Conservation (phyloP, 1,140 invertebrate genomes). For the Trichomalopsis sarcophagae region DNA sequence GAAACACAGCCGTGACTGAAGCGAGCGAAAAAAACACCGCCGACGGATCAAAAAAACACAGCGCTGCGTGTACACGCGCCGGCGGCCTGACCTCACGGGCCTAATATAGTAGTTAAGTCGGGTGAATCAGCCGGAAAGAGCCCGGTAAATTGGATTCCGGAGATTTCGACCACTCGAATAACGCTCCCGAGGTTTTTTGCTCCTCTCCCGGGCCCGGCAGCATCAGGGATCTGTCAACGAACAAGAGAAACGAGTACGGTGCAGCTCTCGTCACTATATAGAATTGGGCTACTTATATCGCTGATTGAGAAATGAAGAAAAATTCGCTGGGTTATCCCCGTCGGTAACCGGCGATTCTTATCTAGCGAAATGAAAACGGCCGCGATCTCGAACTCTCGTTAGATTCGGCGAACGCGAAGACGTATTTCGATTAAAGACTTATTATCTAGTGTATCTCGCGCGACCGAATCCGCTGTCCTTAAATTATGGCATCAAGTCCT, state of each 20-base stretch:
- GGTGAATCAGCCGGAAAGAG: slow-evolving; percentile 31
- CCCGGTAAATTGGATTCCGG: not conserved
- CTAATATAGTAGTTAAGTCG: slow-evolving; percentile 21
- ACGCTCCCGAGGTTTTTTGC: not conserved
- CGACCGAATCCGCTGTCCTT: not conserved
- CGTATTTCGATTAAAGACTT: not conserved
- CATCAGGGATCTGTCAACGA: not conserved
- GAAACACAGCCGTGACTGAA: not conserved
- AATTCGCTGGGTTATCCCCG: too few relatives aligned
- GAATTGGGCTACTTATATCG: too few relatives aligned
- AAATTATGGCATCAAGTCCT: not conserved
- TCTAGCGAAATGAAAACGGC: too few relatives aligned
- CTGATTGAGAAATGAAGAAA: too few relatives aligned
- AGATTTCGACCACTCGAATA: not conserved
- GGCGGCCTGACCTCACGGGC: not conserved
- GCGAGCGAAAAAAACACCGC: not conserved
- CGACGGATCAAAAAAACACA: not conserved
- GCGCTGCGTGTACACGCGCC: too few relatives aligned
- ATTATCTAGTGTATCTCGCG: not conserved
- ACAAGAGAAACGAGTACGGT: not conserved
- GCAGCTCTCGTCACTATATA: not conserved
- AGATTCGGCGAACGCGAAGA: too few relatives aligned
- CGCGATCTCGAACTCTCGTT: too few relatives aligned
- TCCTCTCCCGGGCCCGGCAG: not conserved
- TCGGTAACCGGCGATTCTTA: too few relatives aligned